A percentile compares a stretch with the other conserved stretches of the same genome.
phyloP scores from a whole-genome alignment of 2,888 invertebrate species.

The Cordilura impudica region DNA sequence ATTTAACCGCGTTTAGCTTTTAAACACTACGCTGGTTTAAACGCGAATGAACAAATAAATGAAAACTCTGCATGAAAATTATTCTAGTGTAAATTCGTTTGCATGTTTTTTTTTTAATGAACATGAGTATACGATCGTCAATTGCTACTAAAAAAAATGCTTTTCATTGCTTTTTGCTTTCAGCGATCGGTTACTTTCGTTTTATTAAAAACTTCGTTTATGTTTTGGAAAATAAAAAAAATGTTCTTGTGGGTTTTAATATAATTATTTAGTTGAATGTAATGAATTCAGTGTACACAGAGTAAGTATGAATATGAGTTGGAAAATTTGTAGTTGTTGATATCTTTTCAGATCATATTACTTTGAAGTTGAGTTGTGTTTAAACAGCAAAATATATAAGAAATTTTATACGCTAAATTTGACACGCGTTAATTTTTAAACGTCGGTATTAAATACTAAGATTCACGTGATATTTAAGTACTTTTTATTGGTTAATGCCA shows the following conservation, averaged over 20 bases:
- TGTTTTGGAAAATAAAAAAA: constrained; percentile 15
- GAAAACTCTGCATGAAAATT: constrained; percentile 74
- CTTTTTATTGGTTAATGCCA: constrained; percentile 20
- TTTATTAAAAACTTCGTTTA: constrained; percentile 45
- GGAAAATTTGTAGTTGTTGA: background rate
- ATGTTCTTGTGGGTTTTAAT: constrained; percentile 27
- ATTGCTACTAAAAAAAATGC: constrained; percentile 1
- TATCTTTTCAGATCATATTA: constrained; percentile 18
- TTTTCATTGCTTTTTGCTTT: constrained; percentile 29
- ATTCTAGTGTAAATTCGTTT: constrained; percentile 58
- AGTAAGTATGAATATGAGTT: background rate
- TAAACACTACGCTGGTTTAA: constrained; percentile 67
- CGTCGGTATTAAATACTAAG: background rate
- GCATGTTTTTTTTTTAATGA: constrained; percentile 29
- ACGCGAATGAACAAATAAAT: constrained; percentile 73
- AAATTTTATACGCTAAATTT: constrained; percentile 34
- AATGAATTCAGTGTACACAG: background rate
- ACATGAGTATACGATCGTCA: constrained; percentile 45
- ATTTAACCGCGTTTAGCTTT: constrained; percentile 64
- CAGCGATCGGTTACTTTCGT: constrained; percentile 53
- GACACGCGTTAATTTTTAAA: constrained; percentile 23
- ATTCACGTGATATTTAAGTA: constrained; percentile 35
- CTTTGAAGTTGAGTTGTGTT: background rate
- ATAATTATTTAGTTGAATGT: background rate
- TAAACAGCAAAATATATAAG: constrained; percentile 30